These are phyloP conservation scores for Bos taurus DNA, from an alignment of 2,113 vertebrate genomes.

Conservation along the genomic window ARS-UCD2.0 NC_037337.1:95331501-95332000, in stretches of 20 bases:
- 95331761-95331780: neutral
- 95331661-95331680: neutral
- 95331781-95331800: neutral
- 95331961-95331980: neutral
- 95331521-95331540: too few species aligned
- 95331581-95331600: neutral
- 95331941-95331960: neutral
- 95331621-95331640: fast-evolving
- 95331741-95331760: neutral
- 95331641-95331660: too few species aligned
- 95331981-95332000: neutral
- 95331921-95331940: neutral
- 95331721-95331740: neutral
- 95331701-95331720: neutral
- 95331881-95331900: neutral
- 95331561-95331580: neutral
- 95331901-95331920: neutral
- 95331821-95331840: neutral
- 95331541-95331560: neutral
- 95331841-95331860: neutral
- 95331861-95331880: neutral
- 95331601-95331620: neutral
- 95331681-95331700: neutral
- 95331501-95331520: too few species aligned
- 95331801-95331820: neutral